These are phyloP conservation scores for Heterotilapia buettikoferi DNA, from an alignment of 2,113 vertebrate genomes.

Conservation along the genomic window DNA sequence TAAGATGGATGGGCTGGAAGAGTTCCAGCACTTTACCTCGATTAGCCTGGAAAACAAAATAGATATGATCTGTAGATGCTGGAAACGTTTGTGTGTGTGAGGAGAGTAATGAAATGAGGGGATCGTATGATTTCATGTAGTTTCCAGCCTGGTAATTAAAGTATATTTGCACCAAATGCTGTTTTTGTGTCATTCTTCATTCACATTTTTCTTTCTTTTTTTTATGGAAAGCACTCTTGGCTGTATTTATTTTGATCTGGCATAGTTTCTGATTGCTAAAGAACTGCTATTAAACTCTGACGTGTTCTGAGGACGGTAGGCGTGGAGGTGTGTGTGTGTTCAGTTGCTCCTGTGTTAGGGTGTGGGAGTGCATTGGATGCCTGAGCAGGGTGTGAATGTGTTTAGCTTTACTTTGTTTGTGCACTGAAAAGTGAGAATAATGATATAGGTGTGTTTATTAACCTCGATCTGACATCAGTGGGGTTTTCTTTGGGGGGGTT, in stretches of 20 bases:
- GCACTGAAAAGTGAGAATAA: neutral
- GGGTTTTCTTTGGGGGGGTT: fast-evolving
- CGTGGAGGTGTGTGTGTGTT: neutral
- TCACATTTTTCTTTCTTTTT: neutral
- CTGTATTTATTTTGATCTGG: neutral
- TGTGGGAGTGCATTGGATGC: slow-evolving; percentile 34
- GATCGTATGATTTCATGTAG: slow-evolving; percentile 10
- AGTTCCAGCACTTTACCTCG: neutral
- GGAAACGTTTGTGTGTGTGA: neutral
- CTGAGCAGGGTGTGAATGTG: slow-evolving; percentile 45
- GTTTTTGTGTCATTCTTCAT: neutral
- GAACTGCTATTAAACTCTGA: neutral
- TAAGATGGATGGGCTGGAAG: neutral
- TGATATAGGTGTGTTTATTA: neutral
- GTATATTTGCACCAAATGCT: slow-evolving; percentile 30
- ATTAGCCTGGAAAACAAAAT: neutral
- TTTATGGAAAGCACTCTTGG: neutral
- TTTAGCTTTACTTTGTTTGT: neutral
- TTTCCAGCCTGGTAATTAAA: slow-evolving; percentile 46
- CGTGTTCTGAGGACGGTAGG: fast-evolving
- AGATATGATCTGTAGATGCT: neutral
- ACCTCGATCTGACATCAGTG: neutral
- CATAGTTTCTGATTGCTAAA: neutral
- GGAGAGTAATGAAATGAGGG: neutral
- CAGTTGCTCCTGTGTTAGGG: neutral